Evolutionary conservation across 1,140 invertebrate genomes (phyloP), one percentile per base, ranked within the genome.

Genomic region (Bombus balteatus): DNA sequence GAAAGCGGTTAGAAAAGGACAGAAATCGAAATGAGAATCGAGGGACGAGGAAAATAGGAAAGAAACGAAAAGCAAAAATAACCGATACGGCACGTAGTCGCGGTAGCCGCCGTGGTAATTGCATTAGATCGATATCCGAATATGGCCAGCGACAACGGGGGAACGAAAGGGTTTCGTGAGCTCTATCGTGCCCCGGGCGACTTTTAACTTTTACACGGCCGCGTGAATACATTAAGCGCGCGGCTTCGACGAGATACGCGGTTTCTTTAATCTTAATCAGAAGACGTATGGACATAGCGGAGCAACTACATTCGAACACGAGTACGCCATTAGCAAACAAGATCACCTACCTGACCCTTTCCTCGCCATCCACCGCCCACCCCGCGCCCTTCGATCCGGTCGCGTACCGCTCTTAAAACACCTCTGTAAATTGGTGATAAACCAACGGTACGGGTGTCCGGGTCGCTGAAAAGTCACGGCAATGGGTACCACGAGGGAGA

Each of bases 311-410:
- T 93, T 92, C 90, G 93, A 94, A 94, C 94, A 94, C 92, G 93
- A 93, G 93, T 94, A 94, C 92, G 91, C 94, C 93, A 94, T 94
- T 94, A 94, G 93, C 94, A 93, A 93, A 94, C 94, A 94, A 93
- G 94, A 94, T 93, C 93, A 94, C 93, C 92, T 93, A 90, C 90
- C 88, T 90, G 90, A 91, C 91, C 93, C 91, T 90, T 88, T 70
- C 87, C 71, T 82, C 76, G 68, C 47, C 62, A n/a, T n/a, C 81
- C 76, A 59, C 57, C 62, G 37, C 34, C 86, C 87, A 18, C 75
- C 57, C 80, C 83, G 79, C 68, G 43, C 59, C 34, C 32, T 59
- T 62, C 86, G 85, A 43, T 74, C 47, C 65, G 57, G 34, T 34
- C 62, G 59, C 83, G 59, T 88, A 68, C 75, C 87, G 81, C 76